Conservation (phyloP, 2,113 vertebrate species). For the Pterocles burchelli region DNA sequence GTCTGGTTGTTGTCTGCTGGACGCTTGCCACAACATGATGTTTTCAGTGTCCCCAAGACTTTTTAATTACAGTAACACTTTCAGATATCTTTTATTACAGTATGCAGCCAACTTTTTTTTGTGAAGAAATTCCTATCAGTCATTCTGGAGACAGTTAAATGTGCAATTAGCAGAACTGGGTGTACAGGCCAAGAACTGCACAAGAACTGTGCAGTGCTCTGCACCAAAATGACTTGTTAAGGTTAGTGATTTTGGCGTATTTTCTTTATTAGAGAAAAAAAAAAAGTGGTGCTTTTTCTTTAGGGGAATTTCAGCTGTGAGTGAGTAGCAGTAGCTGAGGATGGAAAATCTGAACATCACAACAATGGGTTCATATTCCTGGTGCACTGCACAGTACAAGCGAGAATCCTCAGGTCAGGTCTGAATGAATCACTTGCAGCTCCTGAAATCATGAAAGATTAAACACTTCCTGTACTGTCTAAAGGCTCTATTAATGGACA, state of each 20-base stretch:
- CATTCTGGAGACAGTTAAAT: not conserved
- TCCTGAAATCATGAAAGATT: not conserved
- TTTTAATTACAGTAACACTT: constrained; percentile 1
- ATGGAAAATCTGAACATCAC: not conserved
- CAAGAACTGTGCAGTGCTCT: not conserved
- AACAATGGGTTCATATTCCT: not conserved
- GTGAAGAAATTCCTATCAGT: not conserved
- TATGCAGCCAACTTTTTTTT: not conserved
- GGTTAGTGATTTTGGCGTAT: not conserved
- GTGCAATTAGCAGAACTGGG: not conserved
- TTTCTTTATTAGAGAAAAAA: not conserved
- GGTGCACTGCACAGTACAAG: not conserved
- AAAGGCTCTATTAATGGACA: not conserved
- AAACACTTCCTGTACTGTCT: not conserved
- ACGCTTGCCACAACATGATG: not conserved
- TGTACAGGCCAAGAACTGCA: not conserved
- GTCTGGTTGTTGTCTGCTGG: not conserved
- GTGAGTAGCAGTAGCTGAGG: not conserved
- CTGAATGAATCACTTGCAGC: not conserved
- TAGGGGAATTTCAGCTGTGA: not conserved
- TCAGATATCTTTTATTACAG: not conserved
- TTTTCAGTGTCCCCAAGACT: not conserved
- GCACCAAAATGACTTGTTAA: not conserved
- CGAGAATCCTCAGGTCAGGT: not conserved
- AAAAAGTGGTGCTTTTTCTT: not conserved